Conservation (phyloP, 2,888 invertebrate genomes). For the Drosophila dives region DNA sequence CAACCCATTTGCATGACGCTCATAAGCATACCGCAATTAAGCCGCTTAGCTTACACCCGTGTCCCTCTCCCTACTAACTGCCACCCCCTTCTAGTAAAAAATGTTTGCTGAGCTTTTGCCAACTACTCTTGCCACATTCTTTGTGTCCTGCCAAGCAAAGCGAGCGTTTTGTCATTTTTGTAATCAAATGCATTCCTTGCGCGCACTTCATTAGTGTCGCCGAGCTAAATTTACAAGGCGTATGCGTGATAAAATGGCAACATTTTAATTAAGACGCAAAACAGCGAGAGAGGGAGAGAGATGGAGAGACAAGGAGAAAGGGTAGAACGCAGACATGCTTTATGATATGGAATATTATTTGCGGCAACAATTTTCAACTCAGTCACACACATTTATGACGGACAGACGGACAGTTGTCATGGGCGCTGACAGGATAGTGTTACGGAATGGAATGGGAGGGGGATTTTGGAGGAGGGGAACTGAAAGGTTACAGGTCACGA, state of each 20-base stretch:
- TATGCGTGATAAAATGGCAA: constrained; percentile 27
- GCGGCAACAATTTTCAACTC: constrained; percentile 16
- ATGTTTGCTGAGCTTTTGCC: constrained; percentile 27
- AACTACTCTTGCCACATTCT: constrained; percentile 26
- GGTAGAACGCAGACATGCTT: not conserved
- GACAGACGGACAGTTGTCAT: constrained; percentile 51
- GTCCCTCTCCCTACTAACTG: not conserved
- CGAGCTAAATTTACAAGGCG: constrained; percentile 13
- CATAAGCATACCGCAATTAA: constrained; percentile 50
- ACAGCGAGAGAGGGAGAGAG: not conserved
- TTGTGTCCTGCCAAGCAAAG: constrained; percentile 8
- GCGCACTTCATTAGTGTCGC: constrained; percentile 19
- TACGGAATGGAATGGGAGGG: not conserved
- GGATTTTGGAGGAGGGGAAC: not conserved
- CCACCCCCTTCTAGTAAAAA: not conserved
- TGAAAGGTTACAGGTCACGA: constrained; percentile 30
- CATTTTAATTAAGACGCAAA: constrained; percentile 25
- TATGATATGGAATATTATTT: constrained; percentile 19
- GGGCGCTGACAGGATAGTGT: constrained; percentile 4
- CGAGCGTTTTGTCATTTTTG: constrained; percentile 28
- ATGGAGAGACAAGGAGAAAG: not conserved
- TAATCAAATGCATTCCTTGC: constrained; percentile 32
- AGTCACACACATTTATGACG: constrained; percentile 48
- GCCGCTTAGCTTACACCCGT: constrained; percentile 24
- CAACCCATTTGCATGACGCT: not conserved